A percentile compares a stretch with the other conserved stretches of the same genome.
Evolutionary conservation across 2,888 invertebrate genomes (phyloP).

Genomic region (Apamea anceps): DNA sequence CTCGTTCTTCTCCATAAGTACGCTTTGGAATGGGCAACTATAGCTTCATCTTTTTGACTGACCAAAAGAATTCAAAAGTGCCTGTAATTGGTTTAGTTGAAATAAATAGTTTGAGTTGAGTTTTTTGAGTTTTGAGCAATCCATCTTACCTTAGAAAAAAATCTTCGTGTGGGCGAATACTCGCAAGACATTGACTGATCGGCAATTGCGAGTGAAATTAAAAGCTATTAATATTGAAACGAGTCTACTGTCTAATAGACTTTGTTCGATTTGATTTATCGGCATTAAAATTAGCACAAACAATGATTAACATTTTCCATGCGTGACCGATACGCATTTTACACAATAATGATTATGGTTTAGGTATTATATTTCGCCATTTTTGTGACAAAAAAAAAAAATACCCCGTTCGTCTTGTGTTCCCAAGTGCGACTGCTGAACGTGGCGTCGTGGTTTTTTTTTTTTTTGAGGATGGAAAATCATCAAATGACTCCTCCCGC

Average conservation of each 20-base stretch:
- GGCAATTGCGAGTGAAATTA: neutral
- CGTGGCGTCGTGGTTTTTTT: too few relatives aligned
- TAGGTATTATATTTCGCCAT: neutral
- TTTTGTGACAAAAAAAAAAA: neutral
- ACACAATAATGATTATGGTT: neutral
- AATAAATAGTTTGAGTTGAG: too few relatives aligned
- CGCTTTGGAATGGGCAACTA: too few relatives aligned
- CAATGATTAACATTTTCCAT: slow-evolving; percentile 5
- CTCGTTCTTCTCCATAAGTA: too few relatives aligned
- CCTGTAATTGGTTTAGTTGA: too few relatives aligned
- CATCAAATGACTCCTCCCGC: too few relatives aligned
- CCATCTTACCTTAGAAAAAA: too few relatives aligned
- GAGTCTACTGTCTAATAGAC: neutral
- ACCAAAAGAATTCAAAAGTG: too few relatives aligned
- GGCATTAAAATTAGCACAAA: slow-evolving; percentile 2
- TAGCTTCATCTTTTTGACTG: too few relatives aligned
- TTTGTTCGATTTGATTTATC: slow-evolving; percentile 10
- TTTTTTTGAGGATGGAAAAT: too few relatives aligned
- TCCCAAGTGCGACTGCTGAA: neutral
- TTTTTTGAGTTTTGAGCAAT: too few relatives aligned
- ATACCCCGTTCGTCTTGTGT: neutral
- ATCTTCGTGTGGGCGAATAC: too few relatives aligned
- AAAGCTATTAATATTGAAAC: neutral
- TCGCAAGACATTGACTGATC: neutral
- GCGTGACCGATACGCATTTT: slow-evolving; percentile 1